phyloP scores from a whole-genome alignment of 2,113 vertebrate species.

The Tyrannus savana region DNA sequence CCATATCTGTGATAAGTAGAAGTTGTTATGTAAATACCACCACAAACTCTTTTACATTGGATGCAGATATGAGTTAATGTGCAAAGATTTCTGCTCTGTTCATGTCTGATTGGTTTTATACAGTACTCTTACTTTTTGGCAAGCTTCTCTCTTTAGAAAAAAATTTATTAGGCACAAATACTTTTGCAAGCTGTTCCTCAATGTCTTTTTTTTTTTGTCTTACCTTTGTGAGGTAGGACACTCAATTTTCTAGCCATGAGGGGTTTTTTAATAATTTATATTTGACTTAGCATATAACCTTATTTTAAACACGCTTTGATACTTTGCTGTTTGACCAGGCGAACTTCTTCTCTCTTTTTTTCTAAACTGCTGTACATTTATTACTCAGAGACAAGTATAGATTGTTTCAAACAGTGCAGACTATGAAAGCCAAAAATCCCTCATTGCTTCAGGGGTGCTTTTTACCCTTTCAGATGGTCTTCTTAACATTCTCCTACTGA shows the following conservation, averaged over 20 bases:
- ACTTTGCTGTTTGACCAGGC: background rate
- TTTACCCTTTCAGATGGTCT: background rate
- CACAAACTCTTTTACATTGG: background rate
- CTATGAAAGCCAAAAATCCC: background rate
- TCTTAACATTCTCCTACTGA: background rate
- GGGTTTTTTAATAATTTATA: background rate
- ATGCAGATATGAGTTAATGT: background rate
- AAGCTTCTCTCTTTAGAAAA: background rate
- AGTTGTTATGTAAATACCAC: background rate
- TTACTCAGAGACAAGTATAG: background rate
- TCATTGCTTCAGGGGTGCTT: background rate
- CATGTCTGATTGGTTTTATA: background rate
- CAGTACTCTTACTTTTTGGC: background rate
- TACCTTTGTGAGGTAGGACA: background rate
- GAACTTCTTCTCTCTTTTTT: background rate
- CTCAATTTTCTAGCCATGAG: background rate
- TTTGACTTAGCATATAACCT: background rate
- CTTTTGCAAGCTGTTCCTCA: background rate
- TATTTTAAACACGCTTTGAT: background rate
- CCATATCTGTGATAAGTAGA: background rate
- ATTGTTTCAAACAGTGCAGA: background rate
- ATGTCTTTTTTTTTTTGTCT: background rate
- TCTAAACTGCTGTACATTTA: background rate
- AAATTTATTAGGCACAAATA: fast-evolving
- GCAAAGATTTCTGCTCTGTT: background rate